Evolutionary conservation across 1,140 invertebrate genomes (phyloP).

Genomic region (Samia ricini): DNA sequence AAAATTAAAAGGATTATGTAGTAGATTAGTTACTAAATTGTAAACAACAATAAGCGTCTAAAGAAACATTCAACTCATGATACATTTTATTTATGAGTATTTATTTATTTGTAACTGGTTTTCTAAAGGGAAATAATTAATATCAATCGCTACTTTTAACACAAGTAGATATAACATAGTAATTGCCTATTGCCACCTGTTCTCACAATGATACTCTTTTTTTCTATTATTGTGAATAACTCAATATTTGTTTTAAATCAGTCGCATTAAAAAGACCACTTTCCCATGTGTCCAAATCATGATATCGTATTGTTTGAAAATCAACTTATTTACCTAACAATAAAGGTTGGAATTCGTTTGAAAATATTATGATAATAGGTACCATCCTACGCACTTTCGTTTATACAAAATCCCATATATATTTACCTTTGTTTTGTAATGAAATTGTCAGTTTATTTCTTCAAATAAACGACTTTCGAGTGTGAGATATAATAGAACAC

Average conservation of each 20-base stretch:
- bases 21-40: no score
- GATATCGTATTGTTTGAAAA: neutral
- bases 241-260: neutral
- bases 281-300: neutral
- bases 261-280: neutral
- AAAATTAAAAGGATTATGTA: no score
- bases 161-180: constrained; percentile 29
- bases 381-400: constrained; percentile 67
- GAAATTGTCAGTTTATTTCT: constrained; percentile 72
- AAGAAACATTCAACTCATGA: no score
- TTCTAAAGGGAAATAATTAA: constrained; percentile 8
- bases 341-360: constrained; percentile 10
- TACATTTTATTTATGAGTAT: no score
- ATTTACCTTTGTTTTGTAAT: constrained; percentile 74
- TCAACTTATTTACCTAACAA: neutral
- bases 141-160: constrained; percentile 41
- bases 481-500: constrained; percentile 43
- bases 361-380: constrained; percentile 48
- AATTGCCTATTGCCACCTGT: constrained; percentile 49
- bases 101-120: neutral
- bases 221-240: constrained; percentile 26
- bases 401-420: constrained; percentile 69
- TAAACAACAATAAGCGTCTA: no score
- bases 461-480: constrained; percentile 62
- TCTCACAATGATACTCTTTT: constrained; percentile 58